Evolutionary conservation across 2,888 invertebrate species (phyloP).

Genomic region (Callinectes sapidus): DNA sequence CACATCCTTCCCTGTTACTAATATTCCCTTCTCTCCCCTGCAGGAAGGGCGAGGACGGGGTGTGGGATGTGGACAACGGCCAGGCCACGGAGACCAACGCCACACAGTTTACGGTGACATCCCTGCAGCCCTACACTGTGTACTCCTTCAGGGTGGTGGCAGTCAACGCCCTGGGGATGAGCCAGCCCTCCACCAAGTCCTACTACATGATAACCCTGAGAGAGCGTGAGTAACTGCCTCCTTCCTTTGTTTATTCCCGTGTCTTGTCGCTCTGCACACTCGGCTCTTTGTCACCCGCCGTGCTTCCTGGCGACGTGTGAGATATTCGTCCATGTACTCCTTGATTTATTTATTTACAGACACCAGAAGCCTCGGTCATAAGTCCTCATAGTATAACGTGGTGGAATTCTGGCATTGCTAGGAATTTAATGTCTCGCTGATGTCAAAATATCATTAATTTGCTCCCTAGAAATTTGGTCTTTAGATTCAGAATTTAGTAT

Average conservation of each 20-base stretch:
- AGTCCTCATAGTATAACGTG: neutral
- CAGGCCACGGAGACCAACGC: constrained; percentile 68
- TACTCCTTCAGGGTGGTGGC: constrained; percentile 86
- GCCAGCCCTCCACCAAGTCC: constrained; percentile 83
- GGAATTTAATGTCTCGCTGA: neutral
- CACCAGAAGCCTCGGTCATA: neutral
- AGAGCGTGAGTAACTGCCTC: constrained; percentile 79
- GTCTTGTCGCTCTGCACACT: neutral
- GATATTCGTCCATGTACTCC: neutral
- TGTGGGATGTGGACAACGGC: constrained; percentile 71
- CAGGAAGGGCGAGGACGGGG: constrained; percentile 62
- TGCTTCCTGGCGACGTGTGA: neutral
- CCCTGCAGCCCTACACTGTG: constrained; percentile 84
- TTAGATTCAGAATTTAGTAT: too few relatives aligned
- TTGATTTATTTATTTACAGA: neutral
- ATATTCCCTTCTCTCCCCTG: neutral
- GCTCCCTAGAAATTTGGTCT: too few relatives aligned
- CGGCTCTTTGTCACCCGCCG: too few relatives aligned
- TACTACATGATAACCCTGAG: constrained; percentile 85
- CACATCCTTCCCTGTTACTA: too few relatives aligned
- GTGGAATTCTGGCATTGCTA: neutral
- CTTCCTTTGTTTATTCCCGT: neutral
- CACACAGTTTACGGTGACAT: constrained; percentile 78
- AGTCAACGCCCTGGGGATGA: constrained; percentile 84
- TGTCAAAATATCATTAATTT: neutral